Evolutionary conservation across 2,888 invertebrate genomes (phyloP), one percentile per base, ranked within the genome.

Genomic region (Limulus polyphemus): DNA sequence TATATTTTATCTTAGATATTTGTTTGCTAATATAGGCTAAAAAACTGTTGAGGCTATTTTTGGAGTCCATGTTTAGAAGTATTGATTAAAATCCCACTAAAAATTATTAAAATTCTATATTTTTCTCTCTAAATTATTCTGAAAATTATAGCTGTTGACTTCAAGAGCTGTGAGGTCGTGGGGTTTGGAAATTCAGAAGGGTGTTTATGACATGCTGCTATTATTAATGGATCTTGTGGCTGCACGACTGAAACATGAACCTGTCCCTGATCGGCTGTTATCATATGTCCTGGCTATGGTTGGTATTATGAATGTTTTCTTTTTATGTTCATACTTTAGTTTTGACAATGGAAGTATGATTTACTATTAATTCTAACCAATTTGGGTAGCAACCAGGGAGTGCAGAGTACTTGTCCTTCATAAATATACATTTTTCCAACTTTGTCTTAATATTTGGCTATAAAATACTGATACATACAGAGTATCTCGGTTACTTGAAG

Each of bases 111-210:
- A n/a, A 32, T 32, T 32, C 32, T 56, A 14, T 13, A 47, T 58
- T 52, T 60, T 59, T 56, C 48, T 59, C 47, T 10, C 62, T 56
- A 1, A 5, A 32, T 32, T 32, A 32, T 7, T 32, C 7, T 32
- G 32, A 7, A 32, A 32, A 32, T 61, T 66, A 14, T 51, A 77
- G 75, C 69, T 79, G 60, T 69, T 78, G 68, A 76, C 74, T n/a
- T 75, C 77, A 55, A 72, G 71, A 61, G 78, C 78, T 55, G 78
- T 79, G 14, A 73, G 76, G 60, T 71, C 76, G 47, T 79, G 79
- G 79, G 74, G 74, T 48, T 69, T 73, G 47, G 79, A 79, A 65
- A 77, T 79, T 51, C 79, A 79, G 68, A 78, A 78, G 65, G 79
- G 80, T 4, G 77, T 80, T 52, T 75, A 74, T 67, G 74, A 74